Conservation (phyloP, 1,140 invertebrate genomes). For the Brachionus rotundiformis region DNA sequence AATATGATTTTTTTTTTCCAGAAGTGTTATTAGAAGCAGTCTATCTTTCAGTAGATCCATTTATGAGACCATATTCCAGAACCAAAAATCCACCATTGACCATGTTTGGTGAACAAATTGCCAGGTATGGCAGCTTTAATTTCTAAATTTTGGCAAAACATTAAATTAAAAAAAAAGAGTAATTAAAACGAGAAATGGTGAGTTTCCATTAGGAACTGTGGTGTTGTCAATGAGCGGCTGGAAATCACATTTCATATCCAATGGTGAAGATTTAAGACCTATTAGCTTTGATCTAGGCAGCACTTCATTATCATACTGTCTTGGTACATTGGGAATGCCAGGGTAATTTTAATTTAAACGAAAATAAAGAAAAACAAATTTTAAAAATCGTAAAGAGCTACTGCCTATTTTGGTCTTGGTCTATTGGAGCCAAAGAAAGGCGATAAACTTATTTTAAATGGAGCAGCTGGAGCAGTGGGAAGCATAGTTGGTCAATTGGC, state of each 20-base stretch:
- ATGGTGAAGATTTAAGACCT: conserved; percentile 55
- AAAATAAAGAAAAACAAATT: conserved; percentile 15
- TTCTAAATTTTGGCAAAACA: too few relatives aligned
- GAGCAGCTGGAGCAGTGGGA: conserved; percentile 69
- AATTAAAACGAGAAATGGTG: conserved; percentile 69
- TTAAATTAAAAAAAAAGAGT: conserved; percentile 54
- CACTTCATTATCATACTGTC: conserved; percentile 67
- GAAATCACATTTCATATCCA: conserved; percentile 65
- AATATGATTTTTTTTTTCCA: conserved; percentile 55
- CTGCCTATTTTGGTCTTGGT: conserved; percentile 74
- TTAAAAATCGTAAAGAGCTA: conserved; percentile 66
- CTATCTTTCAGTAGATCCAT: conserved; percentile 73
- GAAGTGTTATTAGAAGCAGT: conserved; percentile 71
- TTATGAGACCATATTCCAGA: conserved; percentile 66
- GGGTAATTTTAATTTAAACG: conserved; percentile 62
- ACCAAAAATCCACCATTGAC: conserved; percentile 48
- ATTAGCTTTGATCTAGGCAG: conserved; percentile 66
- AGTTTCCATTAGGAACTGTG: conserved; percentile 69
- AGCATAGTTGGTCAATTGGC: conserved; percentile 74
- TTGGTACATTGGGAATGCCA: conserved; percentile 71
- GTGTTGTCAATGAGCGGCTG: conserved; percentile 70
- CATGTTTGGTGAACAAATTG: conserved; percentile 52
- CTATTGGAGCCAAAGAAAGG: conserved; percentile 71
- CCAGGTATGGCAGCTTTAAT: too few relatives aligned
- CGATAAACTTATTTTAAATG: conserved; percentile 71